A percentile compares a stretch with the other conserved stretches of the same genome.
These are phyloP conservation scores for Endotricha flammealis DNA, from an alignment of 2,888 invertebrate genomes.

Conservation along the genomic window DNA sequence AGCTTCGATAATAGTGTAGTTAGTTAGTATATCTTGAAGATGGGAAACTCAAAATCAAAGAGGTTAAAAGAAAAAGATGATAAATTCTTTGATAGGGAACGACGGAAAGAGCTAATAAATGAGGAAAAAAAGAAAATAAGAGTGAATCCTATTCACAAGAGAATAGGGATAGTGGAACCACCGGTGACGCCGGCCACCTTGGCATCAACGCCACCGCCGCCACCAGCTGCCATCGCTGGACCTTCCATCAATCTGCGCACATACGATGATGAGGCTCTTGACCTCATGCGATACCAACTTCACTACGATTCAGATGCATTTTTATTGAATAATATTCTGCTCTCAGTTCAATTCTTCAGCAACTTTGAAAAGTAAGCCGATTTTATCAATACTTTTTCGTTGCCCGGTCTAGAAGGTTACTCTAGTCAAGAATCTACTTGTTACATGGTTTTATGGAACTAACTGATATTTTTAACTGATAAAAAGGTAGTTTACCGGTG, in stretches of 20 bases:
- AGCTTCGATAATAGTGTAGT: no score
- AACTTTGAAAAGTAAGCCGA: conserved; percentile 84
- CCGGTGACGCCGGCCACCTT: conserved; percentile 31
- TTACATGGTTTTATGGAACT: no score
- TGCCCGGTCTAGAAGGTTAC: background rate
- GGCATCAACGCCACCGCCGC: conserved; percentile 28
- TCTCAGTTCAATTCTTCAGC: conserved; percentile 87
- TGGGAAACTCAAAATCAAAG: conserved; percentile 68
- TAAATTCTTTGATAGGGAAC: conserved; percentile 60
- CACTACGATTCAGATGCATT: conserved; percentile 82
- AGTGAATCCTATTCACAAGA: conserved; percentile 39
- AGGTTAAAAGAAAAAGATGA: conserved; percentile 58
- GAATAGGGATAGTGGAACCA: conserved; percentile 39
- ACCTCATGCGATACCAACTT: conserved; percentile 78
- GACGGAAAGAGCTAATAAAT: conserved; percentile 52
- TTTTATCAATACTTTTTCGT: conserved; percentile 2
- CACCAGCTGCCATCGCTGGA: conserved; percentile 24
- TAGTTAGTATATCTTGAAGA: no score
- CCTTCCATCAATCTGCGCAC: conserved; percentile 49
- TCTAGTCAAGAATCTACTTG: no score
- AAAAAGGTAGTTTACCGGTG: no score
- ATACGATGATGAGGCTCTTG: conserved; percentile 75
- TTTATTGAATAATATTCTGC: conserved; percentile 85
- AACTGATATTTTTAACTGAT: no score
- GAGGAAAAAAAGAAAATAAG: conserved; percentile 51